These are phyloP conservation scores for Nephila pilipes DNA, from an alignment of 1,140 invertebrate species.

Conservation along the genomic window DNA sequence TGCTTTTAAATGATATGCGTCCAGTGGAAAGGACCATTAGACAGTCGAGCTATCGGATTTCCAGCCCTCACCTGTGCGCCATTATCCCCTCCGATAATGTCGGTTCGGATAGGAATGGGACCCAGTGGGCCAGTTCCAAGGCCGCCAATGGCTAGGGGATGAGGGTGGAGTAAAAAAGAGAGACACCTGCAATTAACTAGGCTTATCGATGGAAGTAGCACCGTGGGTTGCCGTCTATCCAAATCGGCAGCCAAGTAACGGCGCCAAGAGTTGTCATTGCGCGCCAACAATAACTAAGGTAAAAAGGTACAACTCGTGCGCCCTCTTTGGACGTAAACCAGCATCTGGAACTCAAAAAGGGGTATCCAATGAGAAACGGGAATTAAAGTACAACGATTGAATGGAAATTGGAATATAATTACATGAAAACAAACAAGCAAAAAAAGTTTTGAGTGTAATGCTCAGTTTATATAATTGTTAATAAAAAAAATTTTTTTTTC, in stretches of 20 bases:
- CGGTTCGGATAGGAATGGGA: conserved; percentile 56
- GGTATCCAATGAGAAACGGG: neutral
- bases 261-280: neutral
- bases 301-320: neutral
- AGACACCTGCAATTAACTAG: conserved; percentile 74
- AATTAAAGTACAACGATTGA: no score
- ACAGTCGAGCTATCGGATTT: conserved; percentile 69
- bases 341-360: neutral
- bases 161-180: conserved; percentile 69
- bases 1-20: conserved; percentile 72
- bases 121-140: conserved; percentile 65
- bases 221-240: neutral
- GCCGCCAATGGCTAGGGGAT: conserved; percentile 68
- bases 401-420: no score
- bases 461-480: no score
- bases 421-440: no score
- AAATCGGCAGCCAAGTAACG: neutral
- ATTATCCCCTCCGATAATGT: conserved; percentile 72
- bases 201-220: conserved; percentile 68
- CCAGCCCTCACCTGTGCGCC: conserved; percentile 62
- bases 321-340: neutral
- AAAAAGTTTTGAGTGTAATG: no score
- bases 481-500: no score
- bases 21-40: conserved; percentile 48
- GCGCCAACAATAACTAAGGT: conserved; percentile 12